Evolutionary conservation across 2,888 invertebrate genomes (phyloP), one percentile per base, ranked within the genome.

Genomic region (Diadromus collaris): DNA sequence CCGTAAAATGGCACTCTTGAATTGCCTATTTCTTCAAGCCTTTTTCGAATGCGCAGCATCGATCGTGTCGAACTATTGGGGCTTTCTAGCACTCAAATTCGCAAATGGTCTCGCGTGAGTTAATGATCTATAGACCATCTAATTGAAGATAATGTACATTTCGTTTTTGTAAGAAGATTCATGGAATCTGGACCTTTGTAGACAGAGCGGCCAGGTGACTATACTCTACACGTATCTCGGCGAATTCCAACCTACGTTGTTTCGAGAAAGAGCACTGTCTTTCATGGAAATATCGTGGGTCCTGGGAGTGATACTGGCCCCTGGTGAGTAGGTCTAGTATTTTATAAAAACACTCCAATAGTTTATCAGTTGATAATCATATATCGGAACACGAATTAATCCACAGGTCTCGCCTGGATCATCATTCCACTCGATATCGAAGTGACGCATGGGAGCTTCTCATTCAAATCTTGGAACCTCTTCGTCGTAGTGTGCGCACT

Each of bases 261-360:
- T 95, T 90, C 92, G 96, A 87, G 95, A 95, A 89, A 95, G 94
- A 85, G 95, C 95, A 86, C 92, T 96, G 75, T 95, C 95, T 89
- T 95, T 95, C 95, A 95, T 96, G 95, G 96, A 96, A 92, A 92
- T 95, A 90, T 95, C 95, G 90, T 96, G 96, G 96, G 95, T 95
- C 27, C 89, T 95, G 56, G 96, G 96, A 76, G 94, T 95, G 73
- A 95, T 96, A 83, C 87, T 94, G 74, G 90, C 95, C 75, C 95
- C 95, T 87, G 92, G 95, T 95, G 91, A 92, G 81, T 81, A 2
- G 24, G 38, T 68, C 24, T 34, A 56, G 6, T 2, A 67, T 51
- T 44, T 54, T 27, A 19, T 63, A 7, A 34, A 48, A 48, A 56
- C 60, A 2, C 41, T 29, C 4, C 13, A 41, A 70, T 46, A 13